phyloP scores from a whole-genome alignment of 1,140 invertebrate genomes.

The Oncopodura yosiiana region DNA sequence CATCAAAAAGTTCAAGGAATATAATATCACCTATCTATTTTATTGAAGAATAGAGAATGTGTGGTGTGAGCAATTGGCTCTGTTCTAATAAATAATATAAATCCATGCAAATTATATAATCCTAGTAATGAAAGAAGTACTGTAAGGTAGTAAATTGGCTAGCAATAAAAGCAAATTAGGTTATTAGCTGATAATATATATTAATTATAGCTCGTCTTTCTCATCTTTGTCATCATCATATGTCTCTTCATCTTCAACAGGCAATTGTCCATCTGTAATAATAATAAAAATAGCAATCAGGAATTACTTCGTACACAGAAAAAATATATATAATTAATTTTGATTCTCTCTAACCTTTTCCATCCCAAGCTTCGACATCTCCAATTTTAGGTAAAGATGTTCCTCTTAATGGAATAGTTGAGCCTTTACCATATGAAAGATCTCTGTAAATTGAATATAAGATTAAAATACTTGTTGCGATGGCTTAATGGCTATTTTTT shows the following conservation, averaged over 20 bases:
- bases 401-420: constrained; percentile 79
- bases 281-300: no score
- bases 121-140: no score
- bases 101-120: no score
- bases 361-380: constrained; percentile 79
- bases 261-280: constrained; percentile 46
- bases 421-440: constrained; percentile 86
- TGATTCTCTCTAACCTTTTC: constrained; percentile 88
- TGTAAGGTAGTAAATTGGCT: no score
- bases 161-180: background rate
- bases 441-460: constrained; percentile 53
- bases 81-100: no score
- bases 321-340: no score
- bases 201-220: no score
- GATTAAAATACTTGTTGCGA: constrained; percentile 3
- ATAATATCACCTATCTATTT: background rate
- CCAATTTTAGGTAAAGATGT: constrained; percentile 69
- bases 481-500: background rate
- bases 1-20: no score
- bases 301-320: no score
- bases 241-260: constrained; percentile 79
- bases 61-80: background rate
- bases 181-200: background rate
- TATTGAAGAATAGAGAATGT: background rate
- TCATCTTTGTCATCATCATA: constrained; percentile 65